phyloP scores from a whole-genome alignment of 2,888 invertebrate species.

The Nemotelus pantherinus region DNA sequence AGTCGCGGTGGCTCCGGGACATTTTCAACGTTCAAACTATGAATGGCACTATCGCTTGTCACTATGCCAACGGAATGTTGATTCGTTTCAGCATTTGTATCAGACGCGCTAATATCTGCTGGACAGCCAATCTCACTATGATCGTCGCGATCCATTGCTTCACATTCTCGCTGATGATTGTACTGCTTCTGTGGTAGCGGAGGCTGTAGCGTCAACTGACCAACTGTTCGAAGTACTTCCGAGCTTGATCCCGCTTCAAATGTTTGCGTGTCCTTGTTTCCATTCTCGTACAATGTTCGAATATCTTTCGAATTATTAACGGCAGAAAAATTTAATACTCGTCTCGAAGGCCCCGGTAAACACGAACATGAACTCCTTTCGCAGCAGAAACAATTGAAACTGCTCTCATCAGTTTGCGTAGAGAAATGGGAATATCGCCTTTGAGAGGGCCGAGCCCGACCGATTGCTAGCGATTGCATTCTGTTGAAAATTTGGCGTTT shows the following conservation, averaged over 20 bases:
- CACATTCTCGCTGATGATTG: not conserved
- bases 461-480: not conserved
- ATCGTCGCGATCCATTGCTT: not conserved
- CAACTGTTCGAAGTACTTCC: not conserved
- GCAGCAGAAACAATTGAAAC: conserved; percentile 22
- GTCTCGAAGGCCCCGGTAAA: conserved; percentile 14
- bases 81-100: not conserved
- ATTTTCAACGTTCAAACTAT: not conserved
- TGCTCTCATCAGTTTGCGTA: conserved; percentile 23
- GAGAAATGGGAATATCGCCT: not conserved
- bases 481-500: conserved; percentile 19
- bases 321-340: not conserved
- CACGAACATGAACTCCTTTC: not conserved
- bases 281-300: conserved; percentile 22
- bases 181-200: too few species aligned
- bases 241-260: not conserved
- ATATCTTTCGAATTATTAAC: not conserved
- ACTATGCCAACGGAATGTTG: conserved; percentile 11
- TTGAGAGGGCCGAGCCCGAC: not conserved
- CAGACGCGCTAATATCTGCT: conserved; percentile 20
- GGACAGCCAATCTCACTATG: not conserved
- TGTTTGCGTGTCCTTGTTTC: not conserved
- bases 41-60: not conserved
- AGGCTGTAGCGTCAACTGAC: too few species aligned
- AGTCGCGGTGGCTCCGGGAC: not conserved